A percentile compares a stretch with the other conserved stretches of the same genome.
Evolutionary conservation across 2,797 vertebrate genomes (phyloP).

Genomic region (Alca torda): DNA sequence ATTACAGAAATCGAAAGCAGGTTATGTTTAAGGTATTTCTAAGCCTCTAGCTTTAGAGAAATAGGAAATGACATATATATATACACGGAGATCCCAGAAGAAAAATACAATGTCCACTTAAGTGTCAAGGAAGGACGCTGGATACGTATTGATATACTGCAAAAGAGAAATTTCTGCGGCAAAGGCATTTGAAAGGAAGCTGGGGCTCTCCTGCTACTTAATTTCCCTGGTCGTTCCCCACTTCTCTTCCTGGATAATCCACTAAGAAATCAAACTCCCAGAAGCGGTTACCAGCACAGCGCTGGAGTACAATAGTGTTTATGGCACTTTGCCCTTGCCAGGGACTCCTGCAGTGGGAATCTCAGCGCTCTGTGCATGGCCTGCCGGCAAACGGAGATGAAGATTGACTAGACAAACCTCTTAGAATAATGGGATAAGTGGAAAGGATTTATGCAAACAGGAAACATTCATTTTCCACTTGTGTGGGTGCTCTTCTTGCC

Average conservation of each 20-base stretch:
- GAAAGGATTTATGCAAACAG: neutral
- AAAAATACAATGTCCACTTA: neutral
- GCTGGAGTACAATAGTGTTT: neutral
- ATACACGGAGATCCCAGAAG: neutral
- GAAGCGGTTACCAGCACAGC: neutral
- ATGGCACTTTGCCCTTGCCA: neutral
- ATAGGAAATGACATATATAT: neutral
- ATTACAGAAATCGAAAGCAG: conserved; percentile 22
- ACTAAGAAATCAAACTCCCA: neutral
- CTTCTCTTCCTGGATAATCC: neutral
- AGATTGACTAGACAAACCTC: neutral
- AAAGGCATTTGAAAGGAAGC: neutral
- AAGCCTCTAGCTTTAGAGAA: neutral
- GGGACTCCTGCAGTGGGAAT: neutral
- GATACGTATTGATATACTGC: neutral
- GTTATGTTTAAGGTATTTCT: conserved; percentile 8
- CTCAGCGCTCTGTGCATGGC: rapidly evolving
- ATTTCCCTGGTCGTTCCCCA: neutral
- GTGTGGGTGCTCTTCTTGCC: neutral
- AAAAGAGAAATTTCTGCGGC: neutral
- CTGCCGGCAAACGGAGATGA: neutral
- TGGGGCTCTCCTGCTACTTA: neutral
- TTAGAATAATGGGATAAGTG: neutral
- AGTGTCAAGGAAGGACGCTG: neutral
- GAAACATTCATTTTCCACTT: neutral